These are phyloP conservation scores for Barbus barbus DNA, from an alignment of 2,113 vertebrate species.

Conservation along the genomic window DNA sequence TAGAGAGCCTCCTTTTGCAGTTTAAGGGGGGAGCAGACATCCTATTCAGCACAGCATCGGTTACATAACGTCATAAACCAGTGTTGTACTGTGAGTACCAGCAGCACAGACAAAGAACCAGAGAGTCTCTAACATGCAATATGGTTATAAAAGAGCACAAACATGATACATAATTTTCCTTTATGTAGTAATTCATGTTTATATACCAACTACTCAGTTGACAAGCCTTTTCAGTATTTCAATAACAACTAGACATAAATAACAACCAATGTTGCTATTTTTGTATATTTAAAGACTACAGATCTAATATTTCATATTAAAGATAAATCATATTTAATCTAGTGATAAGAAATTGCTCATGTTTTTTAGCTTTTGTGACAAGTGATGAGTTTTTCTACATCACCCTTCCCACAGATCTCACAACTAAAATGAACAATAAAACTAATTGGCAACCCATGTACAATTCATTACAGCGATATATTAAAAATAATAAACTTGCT, in stretches of 20 bases:
- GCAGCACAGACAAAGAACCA: background rate
- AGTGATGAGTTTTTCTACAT: background rate
- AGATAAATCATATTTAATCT: background rate
- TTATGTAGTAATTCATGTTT: background rate
- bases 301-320: background rate
- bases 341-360: background rate
- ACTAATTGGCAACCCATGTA: background rate
- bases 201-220: background rate
- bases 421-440: background rate
- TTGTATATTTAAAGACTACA: background rate
- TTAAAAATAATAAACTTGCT: background rate
- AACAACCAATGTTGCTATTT: background rate
- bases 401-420: background rate
- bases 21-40: background rate
- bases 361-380: no score
- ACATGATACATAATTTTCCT: background rate
- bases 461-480: background rate
- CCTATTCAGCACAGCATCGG: background rate
- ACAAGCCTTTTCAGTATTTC: background rate
- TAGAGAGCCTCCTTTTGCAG: conserved; percentile 23
- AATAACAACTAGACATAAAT: background rate
- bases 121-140: background rate
- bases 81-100: conserved; percentile 4
- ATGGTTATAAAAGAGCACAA: background rate
- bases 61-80: conserved; percentile 37